These are phyloP conservation scores for Ectropis crepuscularia DNA, from an alignment of 2,888 invertebrate species.

Conservation along the genomic window DNA sequence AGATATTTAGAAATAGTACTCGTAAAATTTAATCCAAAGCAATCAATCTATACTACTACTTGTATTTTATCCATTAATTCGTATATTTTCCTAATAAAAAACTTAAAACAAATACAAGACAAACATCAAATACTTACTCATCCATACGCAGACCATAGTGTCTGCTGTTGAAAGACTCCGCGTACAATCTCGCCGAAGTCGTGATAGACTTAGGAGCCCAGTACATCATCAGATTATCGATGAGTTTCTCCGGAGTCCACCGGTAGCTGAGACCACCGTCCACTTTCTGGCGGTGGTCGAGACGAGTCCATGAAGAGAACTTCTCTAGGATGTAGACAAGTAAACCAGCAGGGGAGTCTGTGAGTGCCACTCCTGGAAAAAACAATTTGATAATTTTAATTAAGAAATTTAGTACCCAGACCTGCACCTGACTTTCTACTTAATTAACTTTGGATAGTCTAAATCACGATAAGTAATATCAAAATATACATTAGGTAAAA, in stretches of 20 bases:
- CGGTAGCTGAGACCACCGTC: conserved; percentile 88
- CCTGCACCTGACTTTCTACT: no score
- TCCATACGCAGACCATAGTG: conserved; percentile 59
- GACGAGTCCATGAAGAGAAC: conserved; percentile 90
- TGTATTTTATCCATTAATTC: no score
- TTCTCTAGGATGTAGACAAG: conserved; percentile 94
- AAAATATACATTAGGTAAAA: no score
- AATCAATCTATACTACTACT: no score
- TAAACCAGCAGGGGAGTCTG: conserved; percentile 91
- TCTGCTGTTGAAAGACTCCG: conserved; percentile 83
- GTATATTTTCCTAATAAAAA: no score
- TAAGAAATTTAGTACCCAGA: no score
- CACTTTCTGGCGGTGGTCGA: conserved; percentile 60
- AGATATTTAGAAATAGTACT: no score
- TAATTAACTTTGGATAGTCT: no score
- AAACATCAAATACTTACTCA: conserved; percentile 64
- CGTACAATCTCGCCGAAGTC: conserved; percentile 90
- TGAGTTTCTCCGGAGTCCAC: conserved; percentile 87
- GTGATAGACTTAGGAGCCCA: conserved; percentile 91
- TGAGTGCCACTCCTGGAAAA: conserved; percentile 85
- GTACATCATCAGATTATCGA: conserved; percentile 94
- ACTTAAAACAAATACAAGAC: not conserved
- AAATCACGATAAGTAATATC: no score
- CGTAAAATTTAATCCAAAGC: no score
- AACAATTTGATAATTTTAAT: no score